Evolutionary conservation across 2,888 invertebrate species (phyloP).

Genomic region (Nomada fabriciana): DNA sequence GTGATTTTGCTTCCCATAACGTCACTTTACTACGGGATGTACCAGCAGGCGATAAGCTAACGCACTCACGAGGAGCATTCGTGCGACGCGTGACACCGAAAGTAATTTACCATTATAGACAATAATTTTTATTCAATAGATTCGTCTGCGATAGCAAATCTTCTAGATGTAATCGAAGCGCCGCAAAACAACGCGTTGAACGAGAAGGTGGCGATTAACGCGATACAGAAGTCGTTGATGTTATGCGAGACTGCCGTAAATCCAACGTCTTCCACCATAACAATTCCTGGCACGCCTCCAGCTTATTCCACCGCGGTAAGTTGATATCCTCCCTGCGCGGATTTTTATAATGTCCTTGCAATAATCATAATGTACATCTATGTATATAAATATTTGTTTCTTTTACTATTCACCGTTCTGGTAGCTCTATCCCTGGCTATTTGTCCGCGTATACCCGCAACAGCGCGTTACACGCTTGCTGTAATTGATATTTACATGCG

Average conservation of each 20-base stretch:
- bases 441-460: too few species aligned
- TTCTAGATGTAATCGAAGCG: slow-evolving; percentile 84
- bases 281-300: slow-evolving; percentile 87
- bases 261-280: slow-evolving; percentile 86
- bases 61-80: background rate
- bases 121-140: slow-evolving; percentile 68
- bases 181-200: slow-evolving; percentile 85
- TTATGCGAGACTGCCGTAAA: slow-evolving; percentile 90
- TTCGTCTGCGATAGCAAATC: slow-evolving; percentile 82
- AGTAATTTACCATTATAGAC: slow-evolving; percentile 48
- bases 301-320: slow-evolving; percentile 87
- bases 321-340: slow-evolving; percentile 35
- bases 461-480: background rate
- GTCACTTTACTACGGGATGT: background rate
- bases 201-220: slow-evolving; percentile 92
- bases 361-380: slow-evolving; percentile 67
- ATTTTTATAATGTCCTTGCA: slow-evolving; percentile 1
- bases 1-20: slow-evolving; percentile 1
- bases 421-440: background rate
- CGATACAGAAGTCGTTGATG: slow-evolving; percentile 96
- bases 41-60: slow-evolving; percentile 13
- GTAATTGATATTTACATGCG: slow-evolving; percentile 18
- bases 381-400: background rate
- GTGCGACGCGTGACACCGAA: slow-evolving; percentile 45
- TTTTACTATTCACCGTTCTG: background rate